Base-by-base conservation (phyloP, 2,888 invertebrate species). In the Drosophila mercatorum region DNA sequence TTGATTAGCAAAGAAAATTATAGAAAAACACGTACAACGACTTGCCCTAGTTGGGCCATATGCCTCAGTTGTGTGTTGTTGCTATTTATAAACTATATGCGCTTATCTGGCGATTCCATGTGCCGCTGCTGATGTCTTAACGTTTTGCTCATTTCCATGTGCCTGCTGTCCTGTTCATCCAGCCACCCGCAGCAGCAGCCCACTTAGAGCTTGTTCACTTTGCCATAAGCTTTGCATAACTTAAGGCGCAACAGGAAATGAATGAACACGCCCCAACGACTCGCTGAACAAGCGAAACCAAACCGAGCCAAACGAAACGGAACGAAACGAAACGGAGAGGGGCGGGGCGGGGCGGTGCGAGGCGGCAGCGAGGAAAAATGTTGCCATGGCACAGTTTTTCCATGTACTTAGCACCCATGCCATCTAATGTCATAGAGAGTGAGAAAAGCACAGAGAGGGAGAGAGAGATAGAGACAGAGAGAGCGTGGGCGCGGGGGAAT, bases 181-280 rank as follows among this genome's bases (percentile, higher is more conserved):
- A 70, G 46, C 63, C 52, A 31, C 7, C 14, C 14, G 26, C 41
- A n/a, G 46, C 26, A 46, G 26, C 46, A 46, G 49, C 62, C 53
- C 63, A 55, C 68, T 72, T 63, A 56, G 56, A n/a, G 72, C 78
- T 74, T 81, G 76, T 79, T 81, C 80, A 72, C 71, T 84, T 84
- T 62, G 84, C 80, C 80, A 81, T 72, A 81, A 69, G 82, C 84
- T 81, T 80, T 85, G 80, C 85, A 83, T 85, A 83, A 80, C 85
- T 85, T 75, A 68, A 72, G 83, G 85, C 85, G 78, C 85, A 82
- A 84, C 85, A 82, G 80, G 83, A 82, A 84, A 78, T 72, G 68
- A 85, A 81, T 77, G 78, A 80, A 81, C 82, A 84, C 78, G 69
- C 83, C 73, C 63, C 81, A 60, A 49, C 69, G 68, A 72, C 72